Conservation (phyloP, 2,797 vertebrate genomes). For the Lemur catta region DNA sequence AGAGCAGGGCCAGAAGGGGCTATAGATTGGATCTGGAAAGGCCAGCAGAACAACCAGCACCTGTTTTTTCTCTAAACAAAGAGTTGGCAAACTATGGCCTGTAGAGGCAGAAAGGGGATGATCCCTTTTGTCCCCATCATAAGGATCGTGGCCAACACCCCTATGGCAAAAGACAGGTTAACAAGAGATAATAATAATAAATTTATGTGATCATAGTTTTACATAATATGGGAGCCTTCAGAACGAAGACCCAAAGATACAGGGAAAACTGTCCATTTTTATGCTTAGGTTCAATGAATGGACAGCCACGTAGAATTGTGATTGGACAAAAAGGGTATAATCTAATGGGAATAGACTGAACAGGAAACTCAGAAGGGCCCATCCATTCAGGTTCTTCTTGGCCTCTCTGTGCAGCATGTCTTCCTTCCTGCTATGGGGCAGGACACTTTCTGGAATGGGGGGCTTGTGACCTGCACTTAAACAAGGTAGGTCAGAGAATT, state of each 20-base stretch:
- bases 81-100: neutral
- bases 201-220: neutral
- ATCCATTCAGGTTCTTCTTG: neutral
- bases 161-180: neutral
- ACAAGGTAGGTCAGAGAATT: neutral
- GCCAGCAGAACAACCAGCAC: neutral
- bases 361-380: neutral
- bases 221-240: neutral
- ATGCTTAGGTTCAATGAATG: neutral
- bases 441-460: neutral
- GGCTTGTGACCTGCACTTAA: neutral
- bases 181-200: neutral
- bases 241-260: neutral
- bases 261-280: neutral
- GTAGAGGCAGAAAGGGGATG: neutral
- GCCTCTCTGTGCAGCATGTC: neutral
- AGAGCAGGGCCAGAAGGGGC: neutral
- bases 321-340: neutral
- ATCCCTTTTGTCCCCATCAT: neutral
- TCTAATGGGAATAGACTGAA: neutral
- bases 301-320: neutral
- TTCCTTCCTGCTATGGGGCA: neutral
- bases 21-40: neutral
- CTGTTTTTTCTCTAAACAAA: neutral
- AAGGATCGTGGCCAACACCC: neutral